phyloP scores from a whole-genome alignment of 2,888 invertebrate species.

The Mycalesis mineus region DNA sequence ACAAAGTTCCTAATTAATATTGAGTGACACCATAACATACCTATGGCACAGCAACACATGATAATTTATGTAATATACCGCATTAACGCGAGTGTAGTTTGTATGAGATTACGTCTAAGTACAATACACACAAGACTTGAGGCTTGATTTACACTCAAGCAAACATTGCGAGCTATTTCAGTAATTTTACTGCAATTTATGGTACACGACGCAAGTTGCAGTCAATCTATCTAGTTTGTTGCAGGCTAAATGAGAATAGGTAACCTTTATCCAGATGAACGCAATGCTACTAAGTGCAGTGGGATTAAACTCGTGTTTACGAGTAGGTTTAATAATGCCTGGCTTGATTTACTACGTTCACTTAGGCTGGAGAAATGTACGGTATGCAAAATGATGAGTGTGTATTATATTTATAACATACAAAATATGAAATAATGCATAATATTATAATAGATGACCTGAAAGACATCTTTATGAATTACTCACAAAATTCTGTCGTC shows the following conservation, averaged over 20 bases:
- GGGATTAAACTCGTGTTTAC: constrained; percentile 46
- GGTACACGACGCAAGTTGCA: neutral
- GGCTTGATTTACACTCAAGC: neutral
- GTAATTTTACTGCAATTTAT: neutral
- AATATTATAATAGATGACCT: too few species aligned
- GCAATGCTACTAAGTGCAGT: constrained; percentile 36
- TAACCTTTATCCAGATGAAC: constrained; percentile 44
- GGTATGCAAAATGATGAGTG: too few species aligned
- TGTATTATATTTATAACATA: too few species aligned
- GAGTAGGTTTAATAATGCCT: constrained; percentile 40
- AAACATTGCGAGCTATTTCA: neutral
- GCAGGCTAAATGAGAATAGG: constrained; percentile 38
- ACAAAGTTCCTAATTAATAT: too few species aligned
- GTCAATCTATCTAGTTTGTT: neutral
- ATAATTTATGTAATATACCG: neutral
- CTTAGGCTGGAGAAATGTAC: constrained; percentile 8
- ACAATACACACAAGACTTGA: neutral
- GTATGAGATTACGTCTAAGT: neutral
- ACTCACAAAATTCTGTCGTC: too few species aligned
- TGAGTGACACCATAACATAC: neutral
- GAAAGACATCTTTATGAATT: too few species aligned
- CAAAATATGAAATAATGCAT: too few species aligned
- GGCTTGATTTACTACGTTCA: constrained; percentile 51
- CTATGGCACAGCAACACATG: neutral
- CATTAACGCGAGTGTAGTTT: neutral